phyloP scores from a whole-genome alignment of 2,888 invertebrate species.

The Microctonus hyperodae region DNA sequence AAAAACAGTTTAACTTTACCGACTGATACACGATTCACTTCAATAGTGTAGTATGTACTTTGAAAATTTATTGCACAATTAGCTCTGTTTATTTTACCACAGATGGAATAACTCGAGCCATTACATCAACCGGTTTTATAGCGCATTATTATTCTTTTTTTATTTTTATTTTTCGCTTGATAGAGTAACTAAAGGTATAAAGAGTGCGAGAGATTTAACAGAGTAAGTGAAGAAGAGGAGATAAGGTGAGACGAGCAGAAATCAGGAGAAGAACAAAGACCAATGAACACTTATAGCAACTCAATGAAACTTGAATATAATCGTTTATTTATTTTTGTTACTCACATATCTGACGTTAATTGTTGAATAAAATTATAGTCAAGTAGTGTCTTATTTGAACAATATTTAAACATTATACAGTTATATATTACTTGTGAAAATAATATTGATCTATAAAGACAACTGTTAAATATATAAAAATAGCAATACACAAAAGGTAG shows the following conservation, averaged over 20 bases:
- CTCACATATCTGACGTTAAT: not conserved
- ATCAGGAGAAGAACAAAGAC: not conserved
- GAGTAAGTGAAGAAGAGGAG: not conserved
- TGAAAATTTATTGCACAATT: slow-evolving; percentile 51
- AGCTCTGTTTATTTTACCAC: slow-evolving; percentile 47
- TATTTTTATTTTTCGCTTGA: not conserved
- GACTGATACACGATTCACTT: not conserved
- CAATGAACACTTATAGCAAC: slow-evolving; percentile 15
- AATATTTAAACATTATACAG: no score
- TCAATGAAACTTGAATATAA: not conserved
- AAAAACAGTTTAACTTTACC: not conserved
- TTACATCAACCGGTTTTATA: slow-evolving; percentile 49
- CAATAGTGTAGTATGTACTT: slow-evolving; percentile 36
- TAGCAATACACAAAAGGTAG: no score
- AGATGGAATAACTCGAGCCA: slow-evolving; percentile 44
- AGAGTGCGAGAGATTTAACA: not conserved
- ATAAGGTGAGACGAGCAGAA: not conserved
- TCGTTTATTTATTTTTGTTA: not conserved
- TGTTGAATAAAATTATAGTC: not conserved
- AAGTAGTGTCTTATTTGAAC: no score
- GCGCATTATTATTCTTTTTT: slow-evolving; percentile 21
- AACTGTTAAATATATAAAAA: no score
- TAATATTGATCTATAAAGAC: slow-evolving; percentile 8
- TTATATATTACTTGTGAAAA: no score
- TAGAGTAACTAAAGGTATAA: not conserved